Percentiles rank a stretch among this genome's conserved stretches.
These are phyloP conservation scores for Aplidium turbinatum DNA, from an alignment of 23 tunicate genomes.

Conservation along the genomic window DNA sequence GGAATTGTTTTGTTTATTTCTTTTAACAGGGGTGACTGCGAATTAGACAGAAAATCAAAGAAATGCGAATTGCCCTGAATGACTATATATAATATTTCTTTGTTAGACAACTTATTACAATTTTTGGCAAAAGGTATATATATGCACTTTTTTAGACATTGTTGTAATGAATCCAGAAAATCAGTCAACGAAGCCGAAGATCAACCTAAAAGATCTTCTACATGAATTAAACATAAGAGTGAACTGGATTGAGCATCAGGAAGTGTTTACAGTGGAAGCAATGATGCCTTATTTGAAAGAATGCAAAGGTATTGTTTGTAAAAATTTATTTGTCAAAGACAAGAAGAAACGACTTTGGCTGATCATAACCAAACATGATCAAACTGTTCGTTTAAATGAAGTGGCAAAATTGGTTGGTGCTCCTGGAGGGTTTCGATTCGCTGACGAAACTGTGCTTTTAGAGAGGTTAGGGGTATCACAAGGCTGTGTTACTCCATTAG, in stretches of 20 bases:
- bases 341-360: conserved; percentile 85
- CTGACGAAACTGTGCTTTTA: conserved; percentile 66
- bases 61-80: no score
- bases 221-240: conserved; percentile 14
- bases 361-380: conserved; percentile 66
- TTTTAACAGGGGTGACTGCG: no score
- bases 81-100: no score
- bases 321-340: conserved; percentile 84
- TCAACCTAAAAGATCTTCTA: conserved; percentile 16
- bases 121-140: no score
- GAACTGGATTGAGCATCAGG: conserved; percentile 36
- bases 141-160: no score
- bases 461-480: conserved; percentile 67
- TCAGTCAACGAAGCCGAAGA: no score
- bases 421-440: conserved; percentile 81
- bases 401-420: conserved; percentile 59
- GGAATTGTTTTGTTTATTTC: no score
- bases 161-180: no score
- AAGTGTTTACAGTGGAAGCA: conserved; percentile 93
- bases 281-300: conserved; percentile 77
- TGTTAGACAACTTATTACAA: no score
- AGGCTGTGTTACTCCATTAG: conserved; percentile 91
- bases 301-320: conserved; percentile 66
- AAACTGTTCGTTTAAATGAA: conserved; percentile 33
- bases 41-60: no score